Percentiles rank a stretch among this genome's conserved stretches.
Evolutionary conservation across 1,140 invertebrate genomes (phyloP).

Genomic region (Atta cephalotes): DNA sequence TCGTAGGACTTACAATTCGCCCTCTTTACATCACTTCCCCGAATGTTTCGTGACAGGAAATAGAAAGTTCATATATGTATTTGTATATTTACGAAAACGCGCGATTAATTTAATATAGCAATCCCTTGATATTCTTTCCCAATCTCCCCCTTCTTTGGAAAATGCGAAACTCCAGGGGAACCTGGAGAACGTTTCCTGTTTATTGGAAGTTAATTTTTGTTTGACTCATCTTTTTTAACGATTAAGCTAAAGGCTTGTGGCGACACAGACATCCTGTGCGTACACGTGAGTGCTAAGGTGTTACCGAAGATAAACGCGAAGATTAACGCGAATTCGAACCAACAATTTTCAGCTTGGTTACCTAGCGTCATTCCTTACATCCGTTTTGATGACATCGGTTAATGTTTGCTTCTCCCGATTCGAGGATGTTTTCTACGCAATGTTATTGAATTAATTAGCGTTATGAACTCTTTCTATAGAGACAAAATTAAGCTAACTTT

Average conservation of each 20-base stretch:
- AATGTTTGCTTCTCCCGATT: neutral
- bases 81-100: neutral
- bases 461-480: too few species aligned
- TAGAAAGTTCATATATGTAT: conserved; percentile 13
- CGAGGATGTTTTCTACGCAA: neutral
- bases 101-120: conserved; percentile 37
- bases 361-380: conserved; percentile 24
- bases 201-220: neutral
- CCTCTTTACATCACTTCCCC: conserved; percentile 5
- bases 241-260: conserved; percentile 18
- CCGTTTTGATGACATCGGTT: conserved; percentile 42
- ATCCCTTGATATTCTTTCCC: neutral
- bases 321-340: neutral
- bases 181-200: conserved; percentile 3
- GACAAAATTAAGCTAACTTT: too few species aligned
- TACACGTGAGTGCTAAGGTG: neutral
- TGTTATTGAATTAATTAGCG: neutral
- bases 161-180: neutral
- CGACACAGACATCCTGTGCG: neutral
- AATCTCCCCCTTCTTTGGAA: neutral
- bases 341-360: conserved; percentile 53
- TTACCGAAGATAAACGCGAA: neutral
- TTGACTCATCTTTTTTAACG: conserved; percentile 3
- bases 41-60: conserved; percentile 8
- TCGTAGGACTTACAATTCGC: conserved; percentile 21